Base-by-base conservation (phyloP, 2,888 invertebrate genomes). In the Rhagophthalmus giganteus region DNA sequence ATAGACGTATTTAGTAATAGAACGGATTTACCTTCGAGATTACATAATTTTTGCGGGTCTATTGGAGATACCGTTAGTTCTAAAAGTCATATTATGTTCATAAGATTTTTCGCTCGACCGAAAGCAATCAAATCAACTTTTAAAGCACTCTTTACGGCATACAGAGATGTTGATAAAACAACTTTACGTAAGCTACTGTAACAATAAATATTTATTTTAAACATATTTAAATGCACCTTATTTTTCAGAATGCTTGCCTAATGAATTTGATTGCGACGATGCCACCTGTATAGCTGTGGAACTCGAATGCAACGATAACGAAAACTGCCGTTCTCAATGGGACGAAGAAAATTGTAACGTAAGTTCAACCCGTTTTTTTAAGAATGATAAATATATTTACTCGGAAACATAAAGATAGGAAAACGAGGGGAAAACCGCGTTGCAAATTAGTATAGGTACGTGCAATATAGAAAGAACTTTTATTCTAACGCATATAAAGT, bases 231-330 rank as follows among this genome's bases (percentile, higher is more conserved):
- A 25, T 27, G 5, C n/a, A 16, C 34, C 37, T 35, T 31, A 0
- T 49, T 54, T 55, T 60, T n/a, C 65, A 75, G 81, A 75, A 25
- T 49, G 54, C 24, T 80, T 84, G 58, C 72, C 68, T 0, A 76
- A 71, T 0, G 74, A 93, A 64, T 91, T 87, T 66, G 88, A 92
- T 73, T 94, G 94, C 67, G 89, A 90, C 62, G 94, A 94, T 72
- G 84, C 85, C 41, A 90, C 89, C 0, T 96, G 96, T 75, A 94
- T 96, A 56, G 81, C 84, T 20, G 59, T 58, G 0, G 65, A 72
- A 0, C 77, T 95, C 24, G 76, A 72, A 46, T 96, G 96, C 72
- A 89, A 95, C 70, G 70, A 76, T 0, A 77, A 81, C 26, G 81
- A 81, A 40, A 90, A 95, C 74, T 96, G 95, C 74, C 83, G 90